These are phyloP conservation scores for Corvus hawaiiensis DNA, from an alignment of 2,113 vertebrate species.

Conservation along the genomic window DNA sequence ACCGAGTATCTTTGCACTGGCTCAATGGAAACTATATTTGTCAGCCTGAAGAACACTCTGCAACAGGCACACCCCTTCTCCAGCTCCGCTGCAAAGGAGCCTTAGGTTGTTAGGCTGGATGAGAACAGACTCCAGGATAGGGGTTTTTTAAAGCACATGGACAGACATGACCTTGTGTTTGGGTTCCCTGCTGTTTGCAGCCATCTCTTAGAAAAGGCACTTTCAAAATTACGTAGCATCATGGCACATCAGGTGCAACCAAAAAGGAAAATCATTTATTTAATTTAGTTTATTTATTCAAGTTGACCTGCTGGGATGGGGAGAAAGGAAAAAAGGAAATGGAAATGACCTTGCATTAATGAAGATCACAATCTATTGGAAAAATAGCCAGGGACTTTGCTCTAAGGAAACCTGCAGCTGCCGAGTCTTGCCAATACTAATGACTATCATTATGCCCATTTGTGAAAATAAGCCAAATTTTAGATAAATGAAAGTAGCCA, in stretches of 20 bases:
- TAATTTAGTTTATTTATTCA: not conserved
- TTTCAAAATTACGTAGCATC: not conserved
- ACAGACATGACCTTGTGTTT: not conserved
- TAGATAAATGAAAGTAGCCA: not conserved
- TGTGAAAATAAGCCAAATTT: conserved; percentile 34
- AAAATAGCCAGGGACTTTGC: not conserved
- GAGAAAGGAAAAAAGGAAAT: conserved; percentile 23
- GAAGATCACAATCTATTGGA: not conserved
- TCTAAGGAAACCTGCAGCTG: conserved; percentile 42
- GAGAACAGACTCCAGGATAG: fast-evolving
- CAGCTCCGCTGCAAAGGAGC: not conserved
- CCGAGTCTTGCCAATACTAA: conserved; percentile 42
- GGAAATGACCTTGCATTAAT: conserved; percentile 49
- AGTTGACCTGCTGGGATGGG: not conserved
- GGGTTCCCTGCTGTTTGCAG: not conserved
- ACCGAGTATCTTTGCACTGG: not conserved
- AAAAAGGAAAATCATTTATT: not conserved
- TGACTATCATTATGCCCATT: conserved; percentile 18
- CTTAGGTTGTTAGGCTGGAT: not conserved
- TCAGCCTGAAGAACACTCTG: not conserved
- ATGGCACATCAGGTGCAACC: not conserved
- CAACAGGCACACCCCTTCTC: not conserved
- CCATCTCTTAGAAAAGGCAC: not conserved
- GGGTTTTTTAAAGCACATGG: not conserved
- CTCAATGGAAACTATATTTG: not conserved